These are phyloP conservation scores for Micropoecilia bifurca DNA, from an alignment of 2,797 vertebrate genomes.

Conservation along the genomic window DNA sequence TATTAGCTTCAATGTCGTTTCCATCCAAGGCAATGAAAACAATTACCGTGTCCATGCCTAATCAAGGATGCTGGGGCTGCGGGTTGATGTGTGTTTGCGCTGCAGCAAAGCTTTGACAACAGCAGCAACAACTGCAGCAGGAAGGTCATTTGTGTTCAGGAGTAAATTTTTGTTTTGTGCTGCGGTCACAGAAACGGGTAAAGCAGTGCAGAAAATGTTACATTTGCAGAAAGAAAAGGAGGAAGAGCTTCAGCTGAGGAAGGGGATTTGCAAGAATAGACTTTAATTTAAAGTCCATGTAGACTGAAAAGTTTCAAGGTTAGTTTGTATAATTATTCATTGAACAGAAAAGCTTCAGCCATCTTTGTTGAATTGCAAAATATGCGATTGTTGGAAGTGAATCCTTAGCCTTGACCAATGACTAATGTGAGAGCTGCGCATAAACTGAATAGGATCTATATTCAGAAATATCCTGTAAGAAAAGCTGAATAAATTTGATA, in stretches of 20 bases:
- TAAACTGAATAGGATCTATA: background rate
- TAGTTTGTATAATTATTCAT: background rate
- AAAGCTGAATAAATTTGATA: background rate
- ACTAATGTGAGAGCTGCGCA: background rate
- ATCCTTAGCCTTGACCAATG: background rate
- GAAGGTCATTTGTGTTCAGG: constrained; percentile 30
- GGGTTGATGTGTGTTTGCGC: constrained; percentile 50
- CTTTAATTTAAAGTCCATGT: background rate
- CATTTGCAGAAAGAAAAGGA: background rate
- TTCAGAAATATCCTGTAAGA: background rate
- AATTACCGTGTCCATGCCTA: constrained; percentile 70
- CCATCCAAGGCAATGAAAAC: constrained; percentile 72
- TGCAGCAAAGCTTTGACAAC: constrained; percentile 43
- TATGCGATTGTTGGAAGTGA: background rate
- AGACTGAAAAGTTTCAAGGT: background rate
- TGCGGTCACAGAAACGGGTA: background rate
- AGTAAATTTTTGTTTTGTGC: constrained; percentile 20
- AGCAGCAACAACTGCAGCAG: background rate
- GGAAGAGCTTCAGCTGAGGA: background rate
- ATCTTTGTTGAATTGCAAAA: background rate
- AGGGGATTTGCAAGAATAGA: background rate
- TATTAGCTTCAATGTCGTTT: constrained; percentile 67
- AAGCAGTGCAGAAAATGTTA: background rate
- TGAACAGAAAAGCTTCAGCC: background rate
- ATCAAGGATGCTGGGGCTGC: constrained; percentile 66